Conservation (phyloP, 2,113 vertebrate species). For the Peromyscus californicus region DNA sequence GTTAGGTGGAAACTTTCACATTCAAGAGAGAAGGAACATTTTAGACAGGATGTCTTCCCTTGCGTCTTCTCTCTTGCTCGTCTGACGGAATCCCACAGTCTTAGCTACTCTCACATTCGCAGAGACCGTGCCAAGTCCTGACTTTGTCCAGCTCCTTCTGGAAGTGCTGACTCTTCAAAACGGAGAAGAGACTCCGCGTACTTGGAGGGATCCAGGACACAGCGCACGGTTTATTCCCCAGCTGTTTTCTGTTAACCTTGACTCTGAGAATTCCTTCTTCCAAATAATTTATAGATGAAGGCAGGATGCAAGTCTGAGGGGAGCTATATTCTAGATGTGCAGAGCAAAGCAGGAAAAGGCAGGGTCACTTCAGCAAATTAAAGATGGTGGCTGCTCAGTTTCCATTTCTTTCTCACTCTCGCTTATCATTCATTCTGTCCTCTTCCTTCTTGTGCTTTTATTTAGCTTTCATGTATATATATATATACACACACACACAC, state of each 20-base stretch:
- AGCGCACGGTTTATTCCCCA: slow-evolving; percentile 71
- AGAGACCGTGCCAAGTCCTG: slow-evolving; percentile 30
- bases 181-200: slow-evolving; percentile 19
- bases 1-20: neutral
- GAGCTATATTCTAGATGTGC: slow-evolving; percentile 29
- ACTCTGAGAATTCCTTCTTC: slow-evolving; percentile 29
- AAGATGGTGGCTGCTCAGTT: neutral
- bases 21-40: neutral
- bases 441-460: neutral
- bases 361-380: neutral
- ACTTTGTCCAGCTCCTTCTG: slow-evolving; percentile 1
- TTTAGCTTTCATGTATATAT: neutral
- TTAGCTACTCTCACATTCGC: neutral
- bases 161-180: slow-evolving; percentile 72
- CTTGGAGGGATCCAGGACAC: slow-evolving; percentile 69
- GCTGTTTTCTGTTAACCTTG: slow-evolving; percentile 83
- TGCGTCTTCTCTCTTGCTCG: neutral
- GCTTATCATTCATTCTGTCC: neutral
- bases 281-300: slow-evolving; percentile 69
- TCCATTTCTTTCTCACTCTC: neutral
- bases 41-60: neutral
- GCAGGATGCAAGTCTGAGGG: slow-evolving; percentile 58
- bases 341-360: neutral
- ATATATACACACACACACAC: neutral
- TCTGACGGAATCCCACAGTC: neutral